Evolutionary conservation across 2,797 vertebrate genomes (phyloP), one percentile per base, ranked within the genome.

Genomic region (Perodicticus potto): DNA sequence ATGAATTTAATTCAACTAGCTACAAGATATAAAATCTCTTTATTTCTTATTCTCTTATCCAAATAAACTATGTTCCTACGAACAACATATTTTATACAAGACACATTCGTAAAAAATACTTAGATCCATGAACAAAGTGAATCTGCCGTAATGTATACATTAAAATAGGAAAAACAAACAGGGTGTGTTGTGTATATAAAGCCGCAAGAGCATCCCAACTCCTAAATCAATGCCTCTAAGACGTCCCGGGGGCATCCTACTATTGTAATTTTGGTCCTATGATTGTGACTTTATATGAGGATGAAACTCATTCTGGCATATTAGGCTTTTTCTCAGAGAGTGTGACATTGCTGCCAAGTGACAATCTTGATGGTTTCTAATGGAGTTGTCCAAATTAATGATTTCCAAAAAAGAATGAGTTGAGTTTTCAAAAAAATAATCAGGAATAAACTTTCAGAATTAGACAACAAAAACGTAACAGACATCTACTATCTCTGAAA

Each of bases 1-100:
- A 53, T 67, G 94, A 96, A 97, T 95, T 59, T 73, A 13, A 57
- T 89, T 96, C 25, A 40, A 93, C n/a, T 92, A 89, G 23, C 78
- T 72, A 55, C 4, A 86, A 77, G 32, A 88, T 86, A 76, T 43
- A 84, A 76, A 89, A 3, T 40, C 57, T 67, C 49, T 11, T 37
- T 40, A 63, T 67, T 61, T 49, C 29, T 91, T 3, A 95, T 96
- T 43, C 23, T 86, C 20, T 72, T 74, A 91, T 0, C 16, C 45
- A 80, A 82, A 89, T 59, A 89, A 97, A 96, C 89, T 32, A 11
- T 53, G 69, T 55, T 94, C 78, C 32, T 81, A 94, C 84, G n/a
- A 73, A 32, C 6, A 59, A 13, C 9, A 91, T 86, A 92, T 65
- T 91, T 91, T 89, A 83, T 20, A 20, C 59, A 45, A 37, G 55